phyloP scores from a whole-genome alignment of 2,113 vertebrate species.

The Prunella himalayana region DNA sequence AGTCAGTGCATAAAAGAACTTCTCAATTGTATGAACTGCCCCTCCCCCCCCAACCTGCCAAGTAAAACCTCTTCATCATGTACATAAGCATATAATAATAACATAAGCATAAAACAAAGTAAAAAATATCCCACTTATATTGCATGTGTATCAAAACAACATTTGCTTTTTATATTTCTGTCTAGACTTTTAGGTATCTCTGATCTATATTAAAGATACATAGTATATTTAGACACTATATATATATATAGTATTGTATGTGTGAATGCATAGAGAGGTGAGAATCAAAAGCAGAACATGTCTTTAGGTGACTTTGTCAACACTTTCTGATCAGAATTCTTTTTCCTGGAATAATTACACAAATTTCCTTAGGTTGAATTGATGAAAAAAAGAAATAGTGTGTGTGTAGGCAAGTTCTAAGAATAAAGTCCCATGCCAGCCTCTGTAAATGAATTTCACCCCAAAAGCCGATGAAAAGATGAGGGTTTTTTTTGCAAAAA shows the following conservation, averaged over 20 bases:
- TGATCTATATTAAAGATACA: neutral
- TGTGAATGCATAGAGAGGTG: neutral
- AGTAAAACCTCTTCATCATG: neutral
- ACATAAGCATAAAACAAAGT: neutral
- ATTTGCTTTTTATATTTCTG: neutral
- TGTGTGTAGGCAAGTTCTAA: neutral
- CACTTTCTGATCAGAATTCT: neutral
- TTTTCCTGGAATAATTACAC: neutral
- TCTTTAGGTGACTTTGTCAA: neutral
- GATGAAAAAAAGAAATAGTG: neutral
- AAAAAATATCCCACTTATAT: neutral
- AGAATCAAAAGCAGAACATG: neutral
- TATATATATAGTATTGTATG: neutral
- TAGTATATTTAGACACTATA: neutral
- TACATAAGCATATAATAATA: neutral
- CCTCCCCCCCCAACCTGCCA: accelerated
- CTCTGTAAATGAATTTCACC: neutral
- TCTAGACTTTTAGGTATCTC: neutral
- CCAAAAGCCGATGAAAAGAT: neutral
- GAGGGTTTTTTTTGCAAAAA: neutral
- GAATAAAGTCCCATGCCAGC: neutral
- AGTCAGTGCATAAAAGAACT: neutral
- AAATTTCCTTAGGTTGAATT: neutral
- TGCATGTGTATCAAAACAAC: neutral
- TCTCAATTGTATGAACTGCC: neutral